Base-by-base conservation (phyloP, 1,140 invertebrate species). In the Ericerus pela region DNA sequence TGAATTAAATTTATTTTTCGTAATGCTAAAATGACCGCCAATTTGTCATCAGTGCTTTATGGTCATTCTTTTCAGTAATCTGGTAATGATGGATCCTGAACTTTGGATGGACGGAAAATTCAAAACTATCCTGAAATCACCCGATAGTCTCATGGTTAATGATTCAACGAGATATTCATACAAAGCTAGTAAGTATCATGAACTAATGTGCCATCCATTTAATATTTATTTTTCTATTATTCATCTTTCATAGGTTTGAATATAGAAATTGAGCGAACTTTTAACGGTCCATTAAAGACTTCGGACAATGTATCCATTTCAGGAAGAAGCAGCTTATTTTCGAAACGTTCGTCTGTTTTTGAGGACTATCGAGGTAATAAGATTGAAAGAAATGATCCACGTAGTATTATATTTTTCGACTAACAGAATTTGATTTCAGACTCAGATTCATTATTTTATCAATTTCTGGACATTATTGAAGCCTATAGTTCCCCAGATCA, bases 201-300 rank as follows among this genome's bases (percentile, higher is more conserved):
- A 24, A 10, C 41, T 3, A 8, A 47, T 10, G 26, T 24, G 20
- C 2, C 2, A 4, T 24, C 10, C 4, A 24, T 47, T 2, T 5
- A 47, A 47, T 47, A 20, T 5, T 18, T 47, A 22, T 10, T 22
- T 8, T 24, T 22, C 10, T 24, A 47, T 47, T 41, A 41, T 38
- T 14, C 20, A 38, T 22, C 26, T 14, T 22, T 47, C 16, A 22
- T 16, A 47, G 41, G 41, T 24, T 2, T 47, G 2, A 47, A 47
- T 47, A 47, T 47, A 3, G 41, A 47, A 47, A 47, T 47, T 14
- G 41, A 47, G 26, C 20, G 26, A 47, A 47, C 41, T 10, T 47
- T 47, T 5, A 47, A 22, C 16, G 4, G 22, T 2, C 20, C 41
- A 22, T 47, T 4, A 3, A 47, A 47, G 26, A 24, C 41, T 16